Conservation (phyloP, 1,140 invertebrate genomes). For the Andricus grossulariae region DNA sequence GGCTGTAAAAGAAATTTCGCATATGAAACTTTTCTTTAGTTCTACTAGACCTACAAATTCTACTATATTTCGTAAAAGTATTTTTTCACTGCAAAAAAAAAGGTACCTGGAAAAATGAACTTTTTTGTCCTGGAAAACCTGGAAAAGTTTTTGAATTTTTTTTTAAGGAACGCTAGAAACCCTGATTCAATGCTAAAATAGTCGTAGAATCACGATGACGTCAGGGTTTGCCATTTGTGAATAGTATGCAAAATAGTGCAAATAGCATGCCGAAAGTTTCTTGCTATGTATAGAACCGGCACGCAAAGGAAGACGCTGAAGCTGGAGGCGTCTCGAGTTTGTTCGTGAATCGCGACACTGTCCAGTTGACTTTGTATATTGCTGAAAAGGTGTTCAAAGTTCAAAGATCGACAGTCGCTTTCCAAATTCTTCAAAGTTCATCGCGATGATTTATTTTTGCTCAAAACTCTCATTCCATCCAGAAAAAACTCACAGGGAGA, state of each 20-base stretch:
- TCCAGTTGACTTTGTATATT: slow-evolving; percentile 19
- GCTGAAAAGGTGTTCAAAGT: slow-evolving; percentile 38
- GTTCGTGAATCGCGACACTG: slow-evolving; percentile 39
- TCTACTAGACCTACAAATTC: no score
- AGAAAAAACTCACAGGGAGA: background rate
- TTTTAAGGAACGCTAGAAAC: no score
- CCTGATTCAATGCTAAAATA: slow-evolving; percentile 24
- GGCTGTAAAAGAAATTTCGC: no score
- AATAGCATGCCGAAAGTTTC: slow-evolving; percentile 58
- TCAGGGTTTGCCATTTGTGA: slow-evolving; percentile 47
- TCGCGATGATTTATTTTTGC: no score
- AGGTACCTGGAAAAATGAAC: no score
- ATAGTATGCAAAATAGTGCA: slow-evolving; percentile 68
- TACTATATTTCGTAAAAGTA: no score
- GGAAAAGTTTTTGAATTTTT: no score
- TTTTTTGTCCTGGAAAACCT: no score
- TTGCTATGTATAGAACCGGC: slow-evolving; percentile 52
- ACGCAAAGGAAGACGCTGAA: slow-evolving; percentile 34
- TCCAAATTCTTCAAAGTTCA: background rate
- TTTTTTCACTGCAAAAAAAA: no score
- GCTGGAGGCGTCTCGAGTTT: slow-evolving; percentile 41
- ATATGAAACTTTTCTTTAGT: no score
- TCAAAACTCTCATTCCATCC: no score
- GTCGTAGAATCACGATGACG: slow-evolving; percentile 49
- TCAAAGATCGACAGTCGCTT: background rate